These are phyloP conservation scores for Acleris cristana DNA, from an alignment of 2,888 invertebrate genomes.

Conservation along the genomic window DNA sequence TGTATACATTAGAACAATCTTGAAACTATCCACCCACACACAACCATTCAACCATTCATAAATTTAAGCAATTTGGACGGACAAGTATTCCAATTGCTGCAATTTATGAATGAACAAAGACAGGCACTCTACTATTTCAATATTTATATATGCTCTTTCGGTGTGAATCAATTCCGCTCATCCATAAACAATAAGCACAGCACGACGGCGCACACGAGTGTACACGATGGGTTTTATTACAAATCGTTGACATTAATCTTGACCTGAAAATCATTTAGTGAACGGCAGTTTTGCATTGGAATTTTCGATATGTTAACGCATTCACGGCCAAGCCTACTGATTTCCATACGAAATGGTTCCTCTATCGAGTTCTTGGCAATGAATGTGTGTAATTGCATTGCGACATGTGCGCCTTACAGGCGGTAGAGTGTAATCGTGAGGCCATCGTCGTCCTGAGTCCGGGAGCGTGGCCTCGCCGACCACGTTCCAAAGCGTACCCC, in stretches of 20 bases:
- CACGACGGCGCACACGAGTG: background rate
- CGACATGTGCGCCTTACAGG: conserved; percentile 14
- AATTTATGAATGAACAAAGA: too few species aligned
- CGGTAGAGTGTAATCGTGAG: background rate
- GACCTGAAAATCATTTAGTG: background rate
- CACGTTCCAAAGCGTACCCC: conserved; percentile 45
- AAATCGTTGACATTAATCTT: background rate
- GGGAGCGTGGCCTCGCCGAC: conserved; percentile 4
- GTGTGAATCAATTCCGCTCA: too few species aligned
- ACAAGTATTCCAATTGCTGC: too few species aligned
- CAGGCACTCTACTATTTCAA: too few species aligned
- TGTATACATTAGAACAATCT: too few species aligned
- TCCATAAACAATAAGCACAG: too few species aligned
- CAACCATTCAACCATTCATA: too few species aligned
- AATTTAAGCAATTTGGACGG: too few species aligned
- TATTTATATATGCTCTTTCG: too few species aligned
- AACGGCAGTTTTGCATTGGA: background rate
- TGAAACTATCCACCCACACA: too few species aligned
- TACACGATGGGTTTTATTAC: background rate
- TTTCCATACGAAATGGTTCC: background rate
- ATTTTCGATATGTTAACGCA: conserved; percentile 14
- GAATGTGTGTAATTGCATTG: conserved; percentile 19
- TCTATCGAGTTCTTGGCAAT: conserved; percentile 17
- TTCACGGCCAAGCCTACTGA: background rate
- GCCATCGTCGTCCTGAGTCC: background rate